phyloP scores from a whole-genome alignment of 2,888 invertebrate genomes.

The Creontiades dilutus region DNA sequence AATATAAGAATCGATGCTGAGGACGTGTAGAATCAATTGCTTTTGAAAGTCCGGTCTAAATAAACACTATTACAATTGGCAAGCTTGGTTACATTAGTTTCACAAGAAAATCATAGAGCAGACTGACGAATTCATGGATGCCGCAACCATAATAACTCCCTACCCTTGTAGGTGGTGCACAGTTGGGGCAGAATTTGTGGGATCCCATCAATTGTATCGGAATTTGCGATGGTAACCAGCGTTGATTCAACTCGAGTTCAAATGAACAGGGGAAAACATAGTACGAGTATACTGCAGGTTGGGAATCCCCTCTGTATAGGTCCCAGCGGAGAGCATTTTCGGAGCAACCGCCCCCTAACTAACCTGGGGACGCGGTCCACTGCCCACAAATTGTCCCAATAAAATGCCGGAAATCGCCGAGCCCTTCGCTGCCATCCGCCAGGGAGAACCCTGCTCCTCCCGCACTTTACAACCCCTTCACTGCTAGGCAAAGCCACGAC shows the following conservation, averaged over 20 bases:
- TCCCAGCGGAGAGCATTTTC: conserved; percentile 29
- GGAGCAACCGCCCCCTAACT: conserved; percentile 31
- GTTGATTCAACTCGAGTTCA: not conserved
- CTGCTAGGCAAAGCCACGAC: not conserved
- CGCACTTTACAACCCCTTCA: conserved; percentile 1
- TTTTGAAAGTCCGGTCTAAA: too few species aligned
- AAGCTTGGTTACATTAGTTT: too few species aligned
- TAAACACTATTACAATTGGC: too few species aligned
- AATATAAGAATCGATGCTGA: too few species aligned
- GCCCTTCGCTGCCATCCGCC: conserved; percentile 41
- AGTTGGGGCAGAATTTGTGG: too few species aligned
- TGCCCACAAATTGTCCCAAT: conserved; percentile 72
- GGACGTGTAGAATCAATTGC: too few species aligned
- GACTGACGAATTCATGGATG: too few species aligned
- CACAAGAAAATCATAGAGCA: too few species aligned
- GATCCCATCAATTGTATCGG: too few species aligned
- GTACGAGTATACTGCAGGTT: not conserved
- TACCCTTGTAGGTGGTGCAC: too few species aligned
- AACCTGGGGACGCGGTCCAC: conserved; percentile 66
- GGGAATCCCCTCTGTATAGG: not conserved
- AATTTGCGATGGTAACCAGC: not conserved
- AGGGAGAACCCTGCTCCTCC: not conserved
- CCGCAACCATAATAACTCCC: too few species aligned
- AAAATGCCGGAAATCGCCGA: conserved; percentile 72
- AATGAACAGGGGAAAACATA: not conserved